A percentile compares a stretch with the other conserved stretches of the same genome.
Conservation (phyloP, 2,113 vertebrate species). For the Camelus dromedarius region DNA sequence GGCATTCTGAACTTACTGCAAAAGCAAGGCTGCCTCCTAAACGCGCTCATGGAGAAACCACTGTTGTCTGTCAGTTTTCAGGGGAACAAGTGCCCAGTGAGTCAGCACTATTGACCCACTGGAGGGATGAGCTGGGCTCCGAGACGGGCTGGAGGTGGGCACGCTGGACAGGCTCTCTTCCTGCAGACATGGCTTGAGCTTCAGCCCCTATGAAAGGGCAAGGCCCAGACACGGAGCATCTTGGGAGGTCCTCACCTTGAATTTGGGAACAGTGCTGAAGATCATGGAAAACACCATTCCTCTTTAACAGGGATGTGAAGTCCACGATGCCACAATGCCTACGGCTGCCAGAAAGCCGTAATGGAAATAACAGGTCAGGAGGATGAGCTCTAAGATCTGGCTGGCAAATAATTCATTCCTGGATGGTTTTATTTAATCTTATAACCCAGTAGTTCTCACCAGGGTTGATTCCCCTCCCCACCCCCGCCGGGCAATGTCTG, state of each 20-base stretch:
- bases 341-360: neutral
- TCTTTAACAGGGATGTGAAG: neutral
- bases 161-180: neutral
- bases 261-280: neutral
- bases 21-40: neutral
- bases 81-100: neutral
- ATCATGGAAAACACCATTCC: neutral
- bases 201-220: neutral
- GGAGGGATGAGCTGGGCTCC: neutral
- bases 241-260: neutral
- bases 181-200: neutral
- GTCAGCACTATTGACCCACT: accelerated
- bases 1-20: neutral
- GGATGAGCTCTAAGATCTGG: neutral
- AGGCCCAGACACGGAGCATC: neutral
- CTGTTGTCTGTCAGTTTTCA: neutral
- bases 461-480: neutral
- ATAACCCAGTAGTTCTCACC: neutral
- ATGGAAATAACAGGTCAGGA: neutral
- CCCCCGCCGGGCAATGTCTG: neutral
- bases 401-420: neutral
- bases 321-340: accelerated
- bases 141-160: neutral
- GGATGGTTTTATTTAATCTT: neutral
- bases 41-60: neutral